Evolutionary conservation across 2,888 invertebrate genomes (phyloP).

Genomic region (Agrochola macilenta): DNA sequence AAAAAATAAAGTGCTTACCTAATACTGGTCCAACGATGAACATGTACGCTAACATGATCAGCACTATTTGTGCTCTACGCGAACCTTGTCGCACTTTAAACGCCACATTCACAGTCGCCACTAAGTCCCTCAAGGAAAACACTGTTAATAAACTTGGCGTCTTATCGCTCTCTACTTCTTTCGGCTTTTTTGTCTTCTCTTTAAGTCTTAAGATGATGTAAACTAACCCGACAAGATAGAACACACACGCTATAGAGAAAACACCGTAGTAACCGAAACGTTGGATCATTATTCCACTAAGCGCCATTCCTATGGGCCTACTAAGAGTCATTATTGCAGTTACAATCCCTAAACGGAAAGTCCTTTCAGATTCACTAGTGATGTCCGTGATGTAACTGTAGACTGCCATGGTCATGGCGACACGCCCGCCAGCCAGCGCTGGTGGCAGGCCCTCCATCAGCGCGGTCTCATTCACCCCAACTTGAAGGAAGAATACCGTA

Average conservation of each 20-base stretch:
- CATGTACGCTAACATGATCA: conserved; percentile 87
- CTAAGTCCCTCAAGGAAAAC: conserved; percentile 83
- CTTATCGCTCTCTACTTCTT: conserved; percentile 77
- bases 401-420: conserved; percentile 91
- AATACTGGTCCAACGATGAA: conserved; percentile 89
- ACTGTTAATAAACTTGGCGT: conserved; percentile 77
- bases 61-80: conserved; percentile 83
- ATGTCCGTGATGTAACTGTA: conserved; percentile 92
- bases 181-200: conserved; percentile 78
- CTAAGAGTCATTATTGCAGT: conserved; percentile 89
- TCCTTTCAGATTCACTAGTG: conserved; percentile 91
- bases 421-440: conserved; percentile 91
- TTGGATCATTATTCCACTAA: conserved; percentile 89
- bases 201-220: conserved; percentile 85
- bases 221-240: conserved; percentile 85
- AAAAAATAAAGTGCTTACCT: conserved; percentile 77
- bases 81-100: conserved; percentile 81
- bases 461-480: conserved; percentile 90
- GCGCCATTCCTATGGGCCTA: conserved; percentile 88
- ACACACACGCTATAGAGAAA: conserved; percentile 84
- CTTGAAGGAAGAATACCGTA: conserved; percentile 90
- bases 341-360: conserved; percentile 91
- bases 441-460: conserved; percentile 90
- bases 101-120: conserved; percentile 87
- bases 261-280: conserved; percentile 88